Evolutionary conservation across 2,888 invertebrate genomes (phyloP), one percentile per base, ranked within the genome.

Genomic region (Drosophila helvetica): DNA sequence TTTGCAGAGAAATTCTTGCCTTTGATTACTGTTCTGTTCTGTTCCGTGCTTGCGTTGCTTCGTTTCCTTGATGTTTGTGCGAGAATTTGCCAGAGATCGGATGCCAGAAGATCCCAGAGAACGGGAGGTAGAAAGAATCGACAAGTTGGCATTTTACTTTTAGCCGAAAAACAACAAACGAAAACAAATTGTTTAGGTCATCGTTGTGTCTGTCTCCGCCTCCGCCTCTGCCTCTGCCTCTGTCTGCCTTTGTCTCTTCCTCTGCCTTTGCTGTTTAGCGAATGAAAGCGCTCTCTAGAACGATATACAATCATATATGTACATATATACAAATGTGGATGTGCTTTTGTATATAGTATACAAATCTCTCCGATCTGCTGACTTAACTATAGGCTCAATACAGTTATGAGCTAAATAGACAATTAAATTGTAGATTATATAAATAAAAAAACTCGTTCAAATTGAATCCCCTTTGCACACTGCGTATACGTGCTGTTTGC

Each of bases 61-160:
- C 68, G 68, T 67, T 66, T 66, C 66, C 66, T 66, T 66, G 66
- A 66, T 66, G 67, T 50, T 66, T 67, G 42, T 56, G 43, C 66
- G 65, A 73, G 71, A 71, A 71, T 73, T 57, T 71, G 74, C 70
- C 38, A 73, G 70, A 73, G 52, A 71, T 47, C 45, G 55, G 64
- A 30, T n/a, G 43, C 52, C 47, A 69, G 50, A 53, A 59, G 50
- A 18, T 17, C 52, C 46, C 33, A 48, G 58, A 59, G 52, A 47
- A 25, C 0, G 58, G 43, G 46, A 67, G 60, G 42, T 45, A 63
- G 25, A 56, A 33, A 52, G 51, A 68, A 69, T 53, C 61, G 38
- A 73, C 47, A 64, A 81, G 67, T 85, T 83, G 82, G 86, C 88
- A 85, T 87, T 87, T 85, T 85, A 87, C 88, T 79, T 83, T 79